phyloP scores from a whole-genome alignment of 2,888 invertebrate genomes.

The Hemithea aestivaria region DNA sequence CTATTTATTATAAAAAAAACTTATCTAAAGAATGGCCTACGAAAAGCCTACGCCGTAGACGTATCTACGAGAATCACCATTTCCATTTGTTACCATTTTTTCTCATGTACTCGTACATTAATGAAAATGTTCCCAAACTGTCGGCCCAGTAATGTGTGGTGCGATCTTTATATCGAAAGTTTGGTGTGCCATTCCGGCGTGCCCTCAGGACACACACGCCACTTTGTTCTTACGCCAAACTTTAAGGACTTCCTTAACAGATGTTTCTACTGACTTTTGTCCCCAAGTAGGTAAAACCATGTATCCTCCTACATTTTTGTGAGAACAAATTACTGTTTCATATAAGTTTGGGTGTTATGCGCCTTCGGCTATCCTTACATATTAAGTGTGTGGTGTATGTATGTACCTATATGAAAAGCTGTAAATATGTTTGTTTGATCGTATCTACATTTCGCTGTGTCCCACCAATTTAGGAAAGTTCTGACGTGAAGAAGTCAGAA shows the following conservation, averaged over 20 bases:
- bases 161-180: slow-evolving; percentile 58
- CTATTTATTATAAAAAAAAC: too few relatives aligned
- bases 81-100: neutral
- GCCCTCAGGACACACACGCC: slow-evolving; percentile 60
- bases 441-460: too few relatives aligned
- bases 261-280: slow-evolving; percentile 66
- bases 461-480: too few relatives aligned
- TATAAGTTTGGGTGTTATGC: slow-evolving; percentile 17
- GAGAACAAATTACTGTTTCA: slow-evolving; percentile 30
- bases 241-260: slow-evolving; percentile 69
- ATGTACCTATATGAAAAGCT: too few relatives aligned
- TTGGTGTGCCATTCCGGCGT: slow-evolving; percentile 36
- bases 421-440: too few relatives aligned
- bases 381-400: too few relatives aligned
- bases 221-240: slow-evolving; percentile 64
- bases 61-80: neutral
- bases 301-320: slow-evolving; percentile 46
- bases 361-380: slow-evolving; percentile 5
- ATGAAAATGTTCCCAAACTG: slow-evolving; percentile 4
- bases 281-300: slow-evolving; percentile 46
- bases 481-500: too few relatives aligned
- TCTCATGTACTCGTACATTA: too few relatives aligned
- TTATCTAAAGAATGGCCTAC: neutral
- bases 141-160: slow-evolving; percentile 36
- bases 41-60: neutral